Base-by-base conservation (phyloP, 2,113 vertebrate species). In the Pteropus alecto region DNA sequence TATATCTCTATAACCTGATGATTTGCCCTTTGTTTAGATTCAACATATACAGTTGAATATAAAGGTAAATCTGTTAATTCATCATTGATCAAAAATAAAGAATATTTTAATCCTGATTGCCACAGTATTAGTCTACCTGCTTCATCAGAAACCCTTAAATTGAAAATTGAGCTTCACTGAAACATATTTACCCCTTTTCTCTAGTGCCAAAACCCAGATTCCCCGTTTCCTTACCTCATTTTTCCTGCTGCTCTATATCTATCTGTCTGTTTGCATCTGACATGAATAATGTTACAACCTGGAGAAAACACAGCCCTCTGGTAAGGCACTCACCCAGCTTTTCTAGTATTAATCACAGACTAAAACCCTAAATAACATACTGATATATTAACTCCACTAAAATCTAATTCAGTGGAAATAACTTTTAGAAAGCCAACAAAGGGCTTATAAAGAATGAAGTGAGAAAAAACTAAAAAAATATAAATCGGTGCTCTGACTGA, bases 301-400 rank as follows among this genome's bases (percentile, higher is more conserved):
- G 74, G 78, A 96, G 91, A 60, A 96, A 94, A 61, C 54, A 51
- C 92, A 94, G 91, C 89, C 83, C 89, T 96, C 94, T 87, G 93
- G 65, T 71, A 94, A 97, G 92, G 93, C 95, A 51, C 18, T 96
- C 82, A 71, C 78, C 90, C 85, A 54, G 96, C 79, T 97, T 96
- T 94, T 71, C 94, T 81, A 95, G 95, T 90, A 98, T 97, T 97
- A 98, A 98, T 97, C 94, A 94, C 58, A 41, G 91, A 60, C 78
- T 77, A 89, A 94, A 94, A 91, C 96, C 93, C 92, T 97, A 98
- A 98, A 98, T 95, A 98, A 98, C 96, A 88, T 54, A 92, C 93
- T 97, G 97, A 98, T 98, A 96, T 95, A 97, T 98, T 97, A 98
- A 96, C 95, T 97, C 97, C 95, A 97, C 97, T 98, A 97, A 97